Conservation (phyloP, 2,797 vertebrate species). For the Tiaroga cobitis region DNA sequence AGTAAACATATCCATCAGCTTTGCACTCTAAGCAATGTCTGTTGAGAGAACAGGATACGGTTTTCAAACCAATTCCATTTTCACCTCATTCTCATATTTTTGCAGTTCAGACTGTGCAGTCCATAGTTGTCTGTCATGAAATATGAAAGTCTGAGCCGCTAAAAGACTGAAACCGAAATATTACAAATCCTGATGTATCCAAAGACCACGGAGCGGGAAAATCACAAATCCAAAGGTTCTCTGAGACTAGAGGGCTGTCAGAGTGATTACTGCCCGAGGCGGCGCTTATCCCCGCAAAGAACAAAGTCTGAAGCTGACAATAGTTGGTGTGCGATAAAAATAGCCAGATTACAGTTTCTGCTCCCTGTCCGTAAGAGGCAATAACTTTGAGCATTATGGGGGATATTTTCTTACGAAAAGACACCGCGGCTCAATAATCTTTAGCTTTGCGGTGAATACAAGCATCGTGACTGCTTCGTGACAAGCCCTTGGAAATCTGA, state of each 20-base stretch:
- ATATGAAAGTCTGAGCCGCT: conserved; percentile 50
- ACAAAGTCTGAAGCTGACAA: conserved; percentile 58
- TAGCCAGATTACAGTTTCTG: conserved; percentile 55
- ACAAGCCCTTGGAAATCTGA: conserved; percentile 49
- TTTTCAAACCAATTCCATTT: conserved; percentile 16
- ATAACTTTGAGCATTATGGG: conserved; percentile 50
- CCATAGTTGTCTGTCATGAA: conserved; percentile 45
- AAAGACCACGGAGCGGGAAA: conserved; percentile 51
- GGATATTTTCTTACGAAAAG: conserved; percentile 48
- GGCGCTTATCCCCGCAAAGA: conserved; percentile 53
- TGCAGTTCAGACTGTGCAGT: conserved; percentile 24
- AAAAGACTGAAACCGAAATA: conserved; percentile 40
- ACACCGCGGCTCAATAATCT: conserved; percentile 51
- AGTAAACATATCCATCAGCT: conserved; percentile 49
- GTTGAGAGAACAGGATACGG: not conserved
- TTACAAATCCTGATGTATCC: conserved; percentile 56
- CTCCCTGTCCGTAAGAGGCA: conserved; percentile 51
- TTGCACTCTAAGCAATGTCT: conserved; percentile 24
- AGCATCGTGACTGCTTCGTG: conserved; percentile 33
- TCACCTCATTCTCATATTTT: not conserved
- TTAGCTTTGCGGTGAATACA: conserved; percentile 39
- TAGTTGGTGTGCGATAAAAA: conserved; percentile 51
- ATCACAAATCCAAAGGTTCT: conserved; percentile 57
- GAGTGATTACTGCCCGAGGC: conserved; percentile 59
- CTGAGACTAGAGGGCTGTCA: conserved; percentile 50